Base-by-base conservation (phyloP, 2,113 vertebrate species). In the Micronycteris hirsuta region DNA sequence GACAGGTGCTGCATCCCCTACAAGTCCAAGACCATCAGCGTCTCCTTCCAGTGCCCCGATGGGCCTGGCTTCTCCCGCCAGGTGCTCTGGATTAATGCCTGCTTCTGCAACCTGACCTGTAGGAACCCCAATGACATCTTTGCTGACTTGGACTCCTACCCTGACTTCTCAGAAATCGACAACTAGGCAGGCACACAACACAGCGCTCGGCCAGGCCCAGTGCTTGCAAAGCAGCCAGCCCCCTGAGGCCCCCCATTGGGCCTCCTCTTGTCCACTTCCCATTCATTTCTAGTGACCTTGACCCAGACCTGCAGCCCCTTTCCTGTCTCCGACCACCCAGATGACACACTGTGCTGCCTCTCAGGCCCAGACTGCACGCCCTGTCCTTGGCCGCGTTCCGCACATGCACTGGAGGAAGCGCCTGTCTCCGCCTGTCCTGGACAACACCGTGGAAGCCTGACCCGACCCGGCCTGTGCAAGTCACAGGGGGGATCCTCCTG, bases 81-180 rank as follows among this genome's bases (percentile, higher is more conserved):
- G 97, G 98, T 99, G 95, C 97, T 99, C 98, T 99, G 99, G 99
- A 98, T 99, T 83, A 99, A 99, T 22, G 99, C 99, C 80, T 99
- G 99, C 96, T 99, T 99, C 98, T 99, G 99, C 98, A 99, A 99
- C 97, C 98, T 99, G 96, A 99, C 98, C 98, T 99, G 99, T 97
- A 99, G 98, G 91, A 99, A 99, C 96, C 99, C 99, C 41, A 99
- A 99, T 1, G 99, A 99, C 98, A 99, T 99, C 97, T 99, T 99
- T 70, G 98, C 98, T 0, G 99, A 99, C 87, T 98, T 99, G 96
- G 99, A 99, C 95, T 98, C 98, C 96, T 99, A 99, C 94, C 99
- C 99, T 0, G 98, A 99, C 96, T 99, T 99, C 95, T 98, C 99
- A 36, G 99, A 99, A 97, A 98, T 99, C 0, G 97, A 98, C 96